phyloP scores from a whole-genome alignment of 53 echinoderm and acorn worm species.

The Temnopleurus reevesii region DNA sequence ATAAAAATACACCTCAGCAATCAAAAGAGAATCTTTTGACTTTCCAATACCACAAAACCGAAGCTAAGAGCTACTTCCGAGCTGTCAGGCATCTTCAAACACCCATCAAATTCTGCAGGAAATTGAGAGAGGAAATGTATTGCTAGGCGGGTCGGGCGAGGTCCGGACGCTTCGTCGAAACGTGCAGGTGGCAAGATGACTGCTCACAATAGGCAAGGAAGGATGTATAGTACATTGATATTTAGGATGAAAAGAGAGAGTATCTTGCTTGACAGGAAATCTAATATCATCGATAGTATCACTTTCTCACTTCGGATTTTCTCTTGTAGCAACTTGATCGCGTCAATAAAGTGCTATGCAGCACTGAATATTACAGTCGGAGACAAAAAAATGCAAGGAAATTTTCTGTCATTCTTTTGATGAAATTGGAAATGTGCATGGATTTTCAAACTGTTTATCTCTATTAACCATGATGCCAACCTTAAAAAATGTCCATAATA shows the following conservation, averaged over 20 bases:
- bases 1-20: too few species aligned
- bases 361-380: too few species aligned
- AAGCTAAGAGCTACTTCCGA: neutral
- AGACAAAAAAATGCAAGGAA: too few species aligned
- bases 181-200: neutral
- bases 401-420: too few species aligned
- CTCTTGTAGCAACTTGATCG: too few species aligned
- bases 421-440: too few species aligned
- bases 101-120: neutral
- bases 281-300: neutral
- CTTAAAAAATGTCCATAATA: too few species aligned
- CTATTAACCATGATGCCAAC: too few species aligned
- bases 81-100: neutral
- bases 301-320: neutral
- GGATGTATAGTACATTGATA: conserved; percentile 10
- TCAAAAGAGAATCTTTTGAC: too few species aligned
- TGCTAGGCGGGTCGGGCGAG: neutral
- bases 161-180: conserved; percentile 9
- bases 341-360: too few species aligned
- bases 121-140: conserved; percentile 10
- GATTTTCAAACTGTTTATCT: too few species aligned
- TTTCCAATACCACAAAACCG: too few species aligned
- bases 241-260: neutral
- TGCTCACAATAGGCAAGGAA: neutral
- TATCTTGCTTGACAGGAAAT: neutral